Evolutionary conservation across 1,140 invertebrate species (phyloP).

Genomic region (Euura lappo): DNA sequence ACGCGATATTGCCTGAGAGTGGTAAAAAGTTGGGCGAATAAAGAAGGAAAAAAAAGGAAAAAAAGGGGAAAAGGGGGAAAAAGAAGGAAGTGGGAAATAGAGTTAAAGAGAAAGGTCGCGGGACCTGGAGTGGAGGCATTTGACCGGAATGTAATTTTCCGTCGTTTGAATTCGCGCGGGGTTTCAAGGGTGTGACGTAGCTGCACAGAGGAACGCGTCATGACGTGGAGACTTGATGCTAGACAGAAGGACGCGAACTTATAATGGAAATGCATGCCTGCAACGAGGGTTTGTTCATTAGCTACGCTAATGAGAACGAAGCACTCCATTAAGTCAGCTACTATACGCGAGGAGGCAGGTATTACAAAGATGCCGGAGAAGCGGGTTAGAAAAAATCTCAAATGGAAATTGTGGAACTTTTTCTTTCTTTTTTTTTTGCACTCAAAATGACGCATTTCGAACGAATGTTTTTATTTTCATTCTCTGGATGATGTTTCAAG

Average conservation of each 20-base stretch:
- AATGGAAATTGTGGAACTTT: background rate
- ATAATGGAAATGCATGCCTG: slow-evolving; percentile 28
- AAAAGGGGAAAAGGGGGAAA: background rate
- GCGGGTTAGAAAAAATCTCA: background rate
- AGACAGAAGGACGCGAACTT: slow-evolving; percentile 19
- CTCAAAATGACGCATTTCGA: too few relatives aligned
- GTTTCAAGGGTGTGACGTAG: too few relatives aligned
- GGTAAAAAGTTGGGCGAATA: background rate
- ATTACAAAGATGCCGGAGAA: background rate
- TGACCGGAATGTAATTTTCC: slow-evolving; percentile 5
- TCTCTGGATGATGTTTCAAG: too few relatives aligned
- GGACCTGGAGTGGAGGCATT: slow-evolving; percentile 19
- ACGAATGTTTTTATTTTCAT: too few relatives aligned
- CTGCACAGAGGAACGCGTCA: too few relatives aligned
- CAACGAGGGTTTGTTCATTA: slow-evolving; percentile 34
- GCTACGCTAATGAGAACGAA: slow-evolving; percentile 38
- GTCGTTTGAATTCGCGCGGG: background rate
- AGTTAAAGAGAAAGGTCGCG: slow-evolving; percentile 17
- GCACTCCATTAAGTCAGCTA: slow-evolving; percentile 42
- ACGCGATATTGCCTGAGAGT: background rate
- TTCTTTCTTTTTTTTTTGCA: too few relatives aligned
- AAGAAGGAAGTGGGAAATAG: background rate
- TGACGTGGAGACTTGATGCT: background rate
- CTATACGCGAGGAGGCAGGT: slow-evolving; percentile 24
- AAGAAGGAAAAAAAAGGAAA: background rate